Evolutionary conservation across 2,113 vertebrate species (phyloP).

Genomic region (Phalacrocorax pelagicus): DNA sequence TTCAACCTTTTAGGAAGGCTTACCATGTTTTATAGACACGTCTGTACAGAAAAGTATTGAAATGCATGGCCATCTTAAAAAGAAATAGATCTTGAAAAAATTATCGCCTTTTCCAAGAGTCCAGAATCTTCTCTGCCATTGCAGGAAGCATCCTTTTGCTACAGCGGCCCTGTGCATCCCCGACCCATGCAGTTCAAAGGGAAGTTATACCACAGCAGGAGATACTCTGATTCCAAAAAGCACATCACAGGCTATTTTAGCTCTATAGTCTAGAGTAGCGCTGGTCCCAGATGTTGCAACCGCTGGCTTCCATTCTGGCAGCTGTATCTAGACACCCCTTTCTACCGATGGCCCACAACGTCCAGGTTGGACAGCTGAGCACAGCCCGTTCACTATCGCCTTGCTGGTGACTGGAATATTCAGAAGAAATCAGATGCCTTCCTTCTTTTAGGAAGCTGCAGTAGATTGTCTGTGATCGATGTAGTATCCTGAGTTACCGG

Average conservation of each 20-base stretch:
- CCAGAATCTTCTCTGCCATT: background rate
- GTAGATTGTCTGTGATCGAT: conserved; percentile 94
- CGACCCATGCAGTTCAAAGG: background rate
- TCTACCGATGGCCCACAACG: background rate
- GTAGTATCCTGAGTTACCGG: conserved; percentile 86
- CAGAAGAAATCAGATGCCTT: conserved; percentile 88
- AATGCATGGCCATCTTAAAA: background rate
- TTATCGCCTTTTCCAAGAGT: background rate
- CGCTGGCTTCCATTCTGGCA: background rate
- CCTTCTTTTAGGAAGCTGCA: conserved; percentile 93
- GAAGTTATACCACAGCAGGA: background rate
- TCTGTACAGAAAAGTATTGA: background rate
- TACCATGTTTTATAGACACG: background rate
- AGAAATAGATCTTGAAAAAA: background rate
- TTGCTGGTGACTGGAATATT: background rate
- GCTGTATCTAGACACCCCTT: background rate
- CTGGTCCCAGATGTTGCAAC: background rate
- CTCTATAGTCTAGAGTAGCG: background rate
- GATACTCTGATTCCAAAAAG: background rate
- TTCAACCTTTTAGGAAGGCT: background rate
- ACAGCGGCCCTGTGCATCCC: background rate
- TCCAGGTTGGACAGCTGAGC: background rate
- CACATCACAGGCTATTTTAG: background rate
- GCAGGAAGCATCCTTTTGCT: background rate
- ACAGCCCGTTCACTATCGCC: background rate